Base-by-base conservation (phyloP, 2,113 vertebrate genomes). In the Pluvialis apricaria region DNA sequence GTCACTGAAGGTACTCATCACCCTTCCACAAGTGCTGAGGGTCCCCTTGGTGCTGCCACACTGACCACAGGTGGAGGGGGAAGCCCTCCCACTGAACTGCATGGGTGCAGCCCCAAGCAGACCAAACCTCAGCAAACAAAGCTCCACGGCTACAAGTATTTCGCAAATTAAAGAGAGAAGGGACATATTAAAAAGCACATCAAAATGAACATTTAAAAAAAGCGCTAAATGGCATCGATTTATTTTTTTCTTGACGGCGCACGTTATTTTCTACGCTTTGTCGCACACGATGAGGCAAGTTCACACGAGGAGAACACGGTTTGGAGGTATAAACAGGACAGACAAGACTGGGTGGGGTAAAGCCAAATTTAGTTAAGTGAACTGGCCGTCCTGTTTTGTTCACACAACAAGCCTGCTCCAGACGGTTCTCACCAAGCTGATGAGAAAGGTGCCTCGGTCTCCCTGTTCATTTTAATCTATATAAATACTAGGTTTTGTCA, bases 1-100 rank as follows among this genome's bases (percentile, higher is more conserved):
- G 94, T 98, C 97, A 97, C 94, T 61, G 84, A 73, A 95, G 65
- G 70, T 91, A 79, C 86, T 98, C 94, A 73, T 98, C 97, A 96
- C 92, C 87, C 84, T 97, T 97, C 96, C 97, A 97, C 88, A 45
- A 96, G 96, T 95, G 91, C 70, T 89, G 86, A 95, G 95, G 91
- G 97, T 97, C 93, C 82, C 93, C 95, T 44, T 92, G 20, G 17
- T 73, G 90, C 38, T 94, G 90, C 80, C 77, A 75, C 42, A 20
- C 15, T 4, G 8, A 51, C 24, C 49, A 52, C 61, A 65, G 69
- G 57, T 49, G 82, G 88, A 91, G 15, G 31, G 11, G 45, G n/a
- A 90, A 71, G 60, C 54, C 54, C 12, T 34, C 36, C 38, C 34
- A 9, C 8, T 6, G 26, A 81, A 90, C 20, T 16, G 5, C 5